Evolutionary conservation across 1,140 invertebrate species (phyloP).

Genomic region (Bilobella aurantiaca): DNA sequence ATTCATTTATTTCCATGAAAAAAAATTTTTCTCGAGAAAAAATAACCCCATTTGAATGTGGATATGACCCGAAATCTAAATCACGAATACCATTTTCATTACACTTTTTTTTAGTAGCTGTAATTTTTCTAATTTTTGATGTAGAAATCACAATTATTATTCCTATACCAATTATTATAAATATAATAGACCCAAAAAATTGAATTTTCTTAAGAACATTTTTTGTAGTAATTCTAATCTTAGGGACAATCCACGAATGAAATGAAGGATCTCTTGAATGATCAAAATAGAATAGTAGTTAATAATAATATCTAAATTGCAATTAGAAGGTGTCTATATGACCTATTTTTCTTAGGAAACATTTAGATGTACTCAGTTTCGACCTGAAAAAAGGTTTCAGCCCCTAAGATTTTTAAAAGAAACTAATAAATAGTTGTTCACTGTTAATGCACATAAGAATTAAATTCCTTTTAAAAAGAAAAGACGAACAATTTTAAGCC

Average conservation of each 20-base stretch:
- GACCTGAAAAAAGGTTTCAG: constrained; percentile 46
- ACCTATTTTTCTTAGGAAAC: constrained; percentile 46
- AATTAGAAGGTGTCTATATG: constrained; percentile 45
- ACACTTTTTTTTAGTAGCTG: constrained; percentile 51
- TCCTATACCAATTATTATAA: constrained; percentile 43
- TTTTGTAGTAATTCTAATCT: constrained; percentile 46
- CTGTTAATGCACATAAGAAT: constrained; percentile 48
- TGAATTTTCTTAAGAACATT: constrained; percentile 46
- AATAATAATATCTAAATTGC: constrained; percentile 53
- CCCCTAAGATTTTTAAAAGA: constrained; percentile 49
- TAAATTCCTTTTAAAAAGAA: too few species aligned
- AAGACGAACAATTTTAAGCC: constrained; percentile 39
- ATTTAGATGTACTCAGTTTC: constrained; percentile 48
- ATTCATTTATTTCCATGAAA: constrained; percentile 47
- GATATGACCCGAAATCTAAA: constrained; percentile 29
- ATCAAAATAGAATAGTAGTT: constrained; percentile 49
- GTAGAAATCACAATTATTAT: constrained; percentile 50
- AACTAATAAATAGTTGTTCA: constrained; percentile 50
- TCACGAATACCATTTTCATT: constrained; percentile 42
- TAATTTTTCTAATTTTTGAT: constrained; percentile 58
- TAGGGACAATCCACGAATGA: too few species aligned
- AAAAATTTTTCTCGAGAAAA: constrained; percentile 23
- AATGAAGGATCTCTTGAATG: constrained; percentile 51
- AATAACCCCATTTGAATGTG: constrained; percentile 35
- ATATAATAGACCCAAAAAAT: constrained; percentile 40